Evolutionary conservation across 2,797 vertebrate genomes (phyloP).

Genomic region (Pangasius mekongensis): DNA sequence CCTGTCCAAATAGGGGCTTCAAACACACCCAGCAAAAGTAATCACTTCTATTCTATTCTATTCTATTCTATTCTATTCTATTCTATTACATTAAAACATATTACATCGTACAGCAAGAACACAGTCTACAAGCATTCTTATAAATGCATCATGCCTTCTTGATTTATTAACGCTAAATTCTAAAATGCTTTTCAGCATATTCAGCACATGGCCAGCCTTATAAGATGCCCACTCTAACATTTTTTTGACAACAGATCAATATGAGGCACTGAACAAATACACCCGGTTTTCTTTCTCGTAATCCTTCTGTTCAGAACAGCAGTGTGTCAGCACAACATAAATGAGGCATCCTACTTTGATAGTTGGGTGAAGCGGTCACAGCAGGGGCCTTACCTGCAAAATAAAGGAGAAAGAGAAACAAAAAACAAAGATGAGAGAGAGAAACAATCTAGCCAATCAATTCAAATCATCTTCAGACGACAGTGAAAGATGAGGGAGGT

Average conservation of each 20-base stretch:
- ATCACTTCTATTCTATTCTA: not conserved
- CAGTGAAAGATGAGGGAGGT: constrained; percentile 30
- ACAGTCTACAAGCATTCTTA: not conserved
- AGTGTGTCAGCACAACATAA: constrained; percentile 20
- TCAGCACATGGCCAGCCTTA: not conserved
- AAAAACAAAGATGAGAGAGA: constrained; percentile 6
- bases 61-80: not conserved
- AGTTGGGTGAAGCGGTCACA: constrained; percentile 17
- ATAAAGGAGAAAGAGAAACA: constrained; percentile 28
- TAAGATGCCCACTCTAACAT: not conserved
- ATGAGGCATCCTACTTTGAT: constrained; percentile 47
- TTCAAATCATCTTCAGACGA: constrained; percentile 36
- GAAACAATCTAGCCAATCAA: constrained; percentile 26
- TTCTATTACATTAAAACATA: not conserved
- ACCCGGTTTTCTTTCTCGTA: not conserved
- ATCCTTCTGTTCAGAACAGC: not conserved
- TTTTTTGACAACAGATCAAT: constrained; percentile 28
- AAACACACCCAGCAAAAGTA: not conserved
- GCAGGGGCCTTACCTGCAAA: constrained; percentile 58
- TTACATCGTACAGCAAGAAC: not conserved
- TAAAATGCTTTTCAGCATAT: constrained; percentile 10
- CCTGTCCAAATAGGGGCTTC: not conserved
- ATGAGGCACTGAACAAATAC: not conserved
- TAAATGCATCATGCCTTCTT: not conserved
- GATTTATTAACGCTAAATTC: not conserved